A percentile compares a stretch with the other conserved stretches of the same genome.
phyloP scores from a whole-genome alignment of 1,140 invertebrate species.

The Saxidomus purpurata region DNA sequence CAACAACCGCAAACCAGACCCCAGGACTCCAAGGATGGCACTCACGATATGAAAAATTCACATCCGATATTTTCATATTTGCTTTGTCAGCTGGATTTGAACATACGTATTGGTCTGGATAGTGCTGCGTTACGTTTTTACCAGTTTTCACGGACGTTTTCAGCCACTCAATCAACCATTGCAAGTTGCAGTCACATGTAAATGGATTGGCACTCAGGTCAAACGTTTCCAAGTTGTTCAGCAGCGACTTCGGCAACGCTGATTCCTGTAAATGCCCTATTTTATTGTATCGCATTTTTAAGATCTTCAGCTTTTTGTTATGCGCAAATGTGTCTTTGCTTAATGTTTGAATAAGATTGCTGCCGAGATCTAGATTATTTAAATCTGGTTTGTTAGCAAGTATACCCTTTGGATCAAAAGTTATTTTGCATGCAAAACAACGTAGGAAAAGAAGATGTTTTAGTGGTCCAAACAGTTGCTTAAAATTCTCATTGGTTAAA shows the following conservation, averaged over 20 bases:
- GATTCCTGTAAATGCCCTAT: background rate
- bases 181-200: background rate
- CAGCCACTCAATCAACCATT: background rate
- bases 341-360: background rate
- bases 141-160: background rate
- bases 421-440: background rate
- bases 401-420: background rate
- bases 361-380: background rate
- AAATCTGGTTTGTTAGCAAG: background rate
- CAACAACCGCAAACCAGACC: background rate
- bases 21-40: background rate
- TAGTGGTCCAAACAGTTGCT: background rate
- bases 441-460: background rate
- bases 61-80: background rate
- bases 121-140: background rate
- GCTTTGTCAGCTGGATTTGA: background rate
- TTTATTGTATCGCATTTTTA: background rate
- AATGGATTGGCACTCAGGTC: background rate
- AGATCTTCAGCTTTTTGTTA: background rate
- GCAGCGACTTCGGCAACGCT: background rate
- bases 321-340: background rate
- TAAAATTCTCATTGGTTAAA: background rate
- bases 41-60: background rate
- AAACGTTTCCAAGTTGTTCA: background rate
- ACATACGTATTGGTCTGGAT: background rate